phyloP scores from a whole-genome alignment of 2,113 vertebrate genomes.

The Datnioides undecimradiatus region DNA sequence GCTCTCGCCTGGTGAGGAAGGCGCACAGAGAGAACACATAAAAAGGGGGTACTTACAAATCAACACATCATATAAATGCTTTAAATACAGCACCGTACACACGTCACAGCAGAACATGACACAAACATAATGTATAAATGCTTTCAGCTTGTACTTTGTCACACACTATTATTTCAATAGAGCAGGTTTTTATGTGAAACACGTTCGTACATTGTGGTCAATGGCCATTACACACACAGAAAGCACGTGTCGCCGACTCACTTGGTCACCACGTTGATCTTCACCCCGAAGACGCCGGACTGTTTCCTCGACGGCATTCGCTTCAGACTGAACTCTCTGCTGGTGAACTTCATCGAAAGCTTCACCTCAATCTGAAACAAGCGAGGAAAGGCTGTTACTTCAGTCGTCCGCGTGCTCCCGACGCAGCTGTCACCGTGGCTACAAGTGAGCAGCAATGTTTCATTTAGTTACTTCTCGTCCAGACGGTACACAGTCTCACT shows the following conservation, averaged over 20 bases:
- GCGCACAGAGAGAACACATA: background rate
- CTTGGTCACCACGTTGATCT: conserved; percentile 96
- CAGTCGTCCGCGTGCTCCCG: background rate
- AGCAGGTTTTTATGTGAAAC: background rate
- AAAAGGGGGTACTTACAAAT: background rate
- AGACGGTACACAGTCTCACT: background rate
- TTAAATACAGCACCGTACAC: background rate
- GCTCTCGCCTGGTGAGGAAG: conserved; percentile 86
- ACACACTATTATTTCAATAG: background rate
- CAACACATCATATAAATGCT: background rate
- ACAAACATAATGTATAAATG: too few relatives aligned
- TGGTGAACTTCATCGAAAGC: conserved; percentile 96
- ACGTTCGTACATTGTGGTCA: background rate
- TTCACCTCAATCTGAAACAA: conserved; percentile 93
- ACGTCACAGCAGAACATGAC: background rate
- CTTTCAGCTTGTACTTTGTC: background rate
- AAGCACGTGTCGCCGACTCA: conserved; percentile 78
- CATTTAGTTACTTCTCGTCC: too few relatives aligned
- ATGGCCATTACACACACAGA: background rate
- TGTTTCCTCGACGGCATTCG: conserved; percentile 95
- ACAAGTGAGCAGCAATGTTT: too few relatives aligned
- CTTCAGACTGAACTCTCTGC: conserved; percentile 97
- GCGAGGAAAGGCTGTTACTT: background rate
- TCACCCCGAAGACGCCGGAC: conserved; percentile 96
- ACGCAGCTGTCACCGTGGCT: background rate